phyloP scores from a whole-genome alignment of 2,113 vertebrate species.

The Haplochromis burtoni region DNA sequence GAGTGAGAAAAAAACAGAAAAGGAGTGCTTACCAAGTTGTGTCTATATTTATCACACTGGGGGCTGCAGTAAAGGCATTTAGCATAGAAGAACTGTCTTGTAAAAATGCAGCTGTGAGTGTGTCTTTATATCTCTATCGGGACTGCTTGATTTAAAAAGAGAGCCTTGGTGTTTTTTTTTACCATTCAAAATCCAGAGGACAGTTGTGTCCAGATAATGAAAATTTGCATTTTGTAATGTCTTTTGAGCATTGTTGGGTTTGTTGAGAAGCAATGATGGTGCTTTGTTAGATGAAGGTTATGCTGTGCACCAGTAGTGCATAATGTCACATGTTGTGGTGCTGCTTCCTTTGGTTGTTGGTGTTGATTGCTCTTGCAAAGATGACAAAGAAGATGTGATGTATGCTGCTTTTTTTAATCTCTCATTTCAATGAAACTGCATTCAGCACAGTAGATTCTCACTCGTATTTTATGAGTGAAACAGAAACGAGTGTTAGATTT shows the following conservation, averaged over 20 bases:
- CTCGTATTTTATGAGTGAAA: neutral
- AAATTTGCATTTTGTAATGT: neutral
- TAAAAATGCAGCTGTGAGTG: neutral
- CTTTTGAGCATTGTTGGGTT: neutral
- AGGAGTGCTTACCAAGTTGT: constrained; percentile 8
- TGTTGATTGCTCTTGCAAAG: neutral
- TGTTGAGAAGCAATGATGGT: neutral
- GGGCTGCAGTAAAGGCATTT: constrained; percentile 42
- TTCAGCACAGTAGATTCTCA: neutral
- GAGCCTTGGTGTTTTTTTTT: neutral
- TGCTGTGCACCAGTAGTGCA: neutral
- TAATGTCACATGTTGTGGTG: neutral
- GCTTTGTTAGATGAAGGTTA: neutral
- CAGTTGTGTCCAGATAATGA: neutral
- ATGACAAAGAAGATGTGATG: neutral
- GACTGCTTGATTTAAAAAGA: neutral
- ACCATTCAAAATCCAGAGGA: neutral
- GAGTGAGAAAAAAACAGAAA: neutral
- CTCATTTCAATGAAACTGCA: neutral
- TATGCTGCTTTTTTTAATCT: neutral
- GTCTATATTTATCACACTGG: constrained; percentile 54
- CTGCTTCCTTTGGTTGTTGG: neutral
- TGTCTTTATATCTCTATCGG: neutral
- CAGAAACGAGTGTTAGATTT: neutral
- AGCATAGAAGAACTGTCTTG: constrained; percentile 13